Evolutionary conservation across 2,888 invertebrate species (phyloP).

Genomic region (Caradrina clavipalpis): DNA sequence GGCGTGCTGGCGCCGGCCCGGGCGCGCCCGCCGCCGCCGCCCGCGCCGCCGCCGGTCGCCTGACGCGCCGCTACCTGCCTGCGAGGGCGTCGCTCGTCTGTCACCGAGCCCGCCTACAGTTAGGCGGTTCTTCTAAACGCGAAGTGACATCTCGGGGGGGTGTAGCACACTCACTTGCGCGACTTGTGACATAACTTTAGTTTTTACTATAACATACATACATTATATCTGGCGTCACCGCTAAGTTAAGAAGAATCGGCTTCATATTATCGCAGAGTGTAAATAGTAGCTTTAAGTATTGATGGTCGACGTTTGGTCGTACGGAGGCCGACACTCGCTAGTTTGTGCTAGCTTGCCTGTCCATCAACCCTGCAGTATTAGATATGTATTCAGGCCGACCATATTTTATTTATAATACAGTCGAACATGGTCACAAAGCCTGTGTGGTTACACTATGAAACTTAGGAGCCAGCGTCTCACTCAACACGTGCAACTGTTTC

Average conservation of each 20-base stretch:
- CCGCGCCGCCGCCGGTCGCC: constrained; percentile 64
- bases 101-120: background rate
- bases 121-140: constrained; percentile 20
- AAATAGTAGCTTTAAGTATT: constrained; percentile 79
- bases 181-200: background rate
- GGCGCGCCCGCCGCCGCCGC: constrained; percentile 77
- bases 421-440: background rate
- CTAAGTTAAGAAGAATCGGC: background rate
- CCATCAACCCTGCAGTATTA: constrained; percentile 43
- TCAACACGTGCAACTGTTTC: background rate
- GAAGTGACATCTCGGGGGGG: constrained; percentile 12
- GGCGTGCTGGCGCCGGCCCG: constrained; percentile 84
- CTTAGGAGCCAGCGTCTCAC: constrained; percentile 17
- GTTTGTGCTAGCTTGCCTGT: background rate
- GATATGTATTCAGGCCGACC: constrained; percentile 28
- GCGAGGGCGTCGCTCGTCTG: constrained; percentile 42
- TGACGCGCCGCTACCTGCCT: constrained; percentile 41
- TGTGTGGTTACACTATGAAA: background rate
- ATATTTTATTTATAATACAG: constrained; percentile 28
- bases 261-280: constrained; percentile 61
- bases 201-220: background rate
- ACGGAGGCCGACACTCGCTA: constrained; percentile 11
- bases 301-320: constrained; percentile 59
- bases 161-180: background rate
- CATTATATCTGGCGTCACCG: background rate